Base-by-base conservation (phyloP, 2,888 invertebrate genomes). In the Schizaphis graminum region DNA sequence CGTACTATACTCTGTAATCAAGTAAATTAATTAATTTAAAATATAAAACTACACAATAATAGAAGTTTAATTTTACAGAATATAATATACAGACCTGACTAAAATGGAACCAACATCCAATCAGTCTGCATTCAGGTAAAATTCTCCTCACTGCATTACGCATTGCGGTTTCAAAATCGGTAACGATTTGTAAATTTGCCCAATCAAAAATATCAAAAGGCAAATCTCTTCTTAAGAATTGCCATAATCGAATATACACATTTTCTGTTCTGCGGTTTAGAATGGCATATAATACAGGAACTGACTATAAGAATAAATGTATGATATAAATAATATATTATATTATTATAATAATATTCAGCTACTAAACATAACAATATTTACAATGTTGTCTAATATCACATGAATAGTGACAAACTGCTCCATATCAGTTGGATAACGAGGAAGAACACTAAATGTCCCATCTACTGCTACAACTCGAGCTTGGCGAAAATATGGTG, bases 321-420 rank as follows among this genome's bases (percentile, higher is more conserved):
- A 61, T 24, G 26, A 88, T 16, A 26, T 16, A 44, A 28, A 88
- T 53, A 88, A 49, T n/a, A 28, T 53, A 47, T 10, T 47, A 53
- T 24, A 35, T 49, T 88, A 53, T 53, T 88, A 49, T 41, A 41
- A 41, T 8, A 85, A 41, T 35, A 41, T 24, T 41, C 21, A 84
- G 41, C 41, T 85, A 85, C n/a, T 90, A 53, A 77, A 77, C 35
- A 35, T 41, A 77, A 35, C 21, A 26, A 28, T n/a, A 88, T 61
- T 89, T 89, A 89, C 89, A 57, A 89, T 61, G 41, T 89, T 89
- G 26, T 61, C 89, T 41, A 57, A 44, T 16, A 89, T 41, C 28
- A 61, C 56, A 89, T 89, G 61, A 16, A 89, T 44, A 44, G 61
- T 89, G 26, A 89, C 89, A 24, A 89, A 57, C 41, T 89, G 89